phyloP scores from a whole-genome alignment of 2,113 vertebrate species.

The mouse (Mus musculus) region DNA sequence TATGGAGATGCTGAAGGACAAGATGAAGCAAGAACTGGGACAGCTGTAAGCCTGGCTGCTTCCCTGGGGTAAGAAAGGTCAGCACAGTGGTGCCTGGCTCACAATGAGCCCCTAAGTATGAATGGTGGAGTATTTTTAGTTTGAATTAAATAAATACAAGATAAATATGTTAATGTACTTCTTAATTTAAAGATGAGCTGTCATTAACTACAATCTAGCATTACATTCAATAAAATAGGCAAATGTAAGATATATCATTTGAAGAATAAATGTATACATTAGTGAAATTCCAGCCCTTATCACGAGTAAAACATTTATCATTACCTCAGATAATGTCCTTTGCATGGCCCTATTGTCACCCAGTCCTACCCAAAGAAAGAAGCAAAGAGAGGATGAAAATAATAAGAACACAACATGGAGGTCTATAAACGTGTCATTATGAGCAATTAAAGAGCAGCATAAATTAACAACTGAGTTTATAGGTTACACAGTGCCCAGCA shows the following conservation, averaged over 20 bases:
- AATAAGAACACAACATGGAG: background rate
- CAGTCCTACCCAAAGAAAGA: background rate
- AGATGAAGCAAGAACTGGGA: background rate
- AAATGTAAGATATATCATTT: slow-evolving; percentile 23
- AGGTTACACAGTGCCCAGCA: background rate
- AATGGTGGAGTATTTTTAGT: background rate
- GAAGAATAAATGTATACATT: slow-evolving; percentile 32
- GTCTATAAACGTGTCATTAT: background rate
- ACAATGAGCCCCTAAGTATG: background rate
- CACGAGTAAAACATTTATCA: background rate
- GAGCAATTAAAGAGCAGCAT: background rate
- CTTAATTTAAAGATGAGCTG: background rate
- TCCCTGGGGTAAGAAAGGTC: background rate
- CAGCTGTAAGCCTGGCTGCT: background rate
- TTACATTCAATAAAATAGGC: background rate
- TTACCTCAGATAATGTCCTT: slow-evolving; percentile 28
- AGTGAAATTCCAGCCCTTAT: background rate
- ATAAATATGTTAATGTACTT: background rate
- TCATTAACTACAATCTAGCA: background rate
- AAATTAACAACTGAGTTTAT: background rate
- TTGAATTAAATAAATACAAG: background rate
- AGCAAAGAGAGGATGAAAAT: slow-evolving; percentile 32
- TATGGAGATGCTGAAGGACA: background rate
- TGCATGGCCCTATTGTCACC: background rate
- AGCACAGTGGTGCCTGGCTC: background rate